These are phyloP conservation scores for Hesperia comma DNA, from an alignment of 2,888 invertebrate species.

Conservation along the genomic window DNA sequence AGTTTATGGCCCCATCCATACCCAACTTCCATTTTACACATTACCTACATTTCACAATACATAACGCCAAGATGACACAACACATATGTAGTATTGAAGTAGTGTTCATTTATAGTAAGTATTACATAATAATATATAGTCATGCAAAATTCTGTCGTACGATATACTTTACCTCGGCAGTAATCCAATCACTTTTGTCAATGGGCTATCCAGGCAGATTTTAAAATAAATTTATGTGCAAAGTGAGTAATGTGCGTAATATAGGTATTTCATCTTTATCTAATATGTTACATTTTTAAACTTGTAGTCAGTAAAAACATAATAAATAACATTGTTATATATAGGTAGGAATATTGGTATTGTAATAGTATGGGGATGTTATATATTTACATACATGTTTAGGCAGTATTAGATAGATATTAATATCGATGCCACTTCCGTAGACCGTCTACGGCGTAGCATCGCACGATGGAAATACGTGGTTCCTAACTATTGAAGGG, in stretches of 20 bases:
- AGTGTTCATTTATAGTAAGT: background rate
- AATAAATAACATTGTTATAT: background rate
- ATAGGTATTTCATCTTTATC: slow-evolving; percentile 11
- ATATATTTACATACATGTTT: too few relatives aligned
- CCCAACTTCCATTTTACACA: background rate
- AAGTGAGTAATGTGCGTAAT: slow-evolving; percentile 46
- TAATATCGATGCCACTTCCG: background rate
- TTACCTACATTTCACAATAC: background rate
- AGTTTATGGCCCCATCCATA: background rate
- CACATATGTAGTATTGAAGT: background rate
- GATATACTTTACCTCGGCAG: slow-evolving; percentile 93
- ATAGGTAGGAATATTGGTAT: too few relatives aligned
- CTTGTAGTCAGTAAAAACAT: background rate
- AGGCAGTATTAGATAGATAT: background rate
- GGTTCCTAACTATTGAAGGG: too few relatives aligned
- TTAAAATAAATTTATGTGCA: slow-evolving; percentile 63
- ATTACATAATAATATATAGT: background rate
- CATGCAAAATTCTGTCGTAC: slow-evolving; percentile 42
- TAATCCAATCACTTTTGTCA: slow-evolving; percentile 96
- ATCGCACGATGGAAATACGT: background rate
- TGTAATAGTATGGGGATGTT: too few relatives aligned
- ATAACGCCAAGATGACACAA: background rate
- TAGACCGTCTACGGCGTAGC: slow-evolving; percentile 5
- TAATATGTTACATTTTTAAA: slow-evolving; percentile 7
- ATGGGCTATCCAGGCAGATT: slow-evolving; percentile 87